Evolutionary conservation across 2,888 invertebrate genomes (phyloP).

Genomic region (Dolichomitus sp.): DNA sequence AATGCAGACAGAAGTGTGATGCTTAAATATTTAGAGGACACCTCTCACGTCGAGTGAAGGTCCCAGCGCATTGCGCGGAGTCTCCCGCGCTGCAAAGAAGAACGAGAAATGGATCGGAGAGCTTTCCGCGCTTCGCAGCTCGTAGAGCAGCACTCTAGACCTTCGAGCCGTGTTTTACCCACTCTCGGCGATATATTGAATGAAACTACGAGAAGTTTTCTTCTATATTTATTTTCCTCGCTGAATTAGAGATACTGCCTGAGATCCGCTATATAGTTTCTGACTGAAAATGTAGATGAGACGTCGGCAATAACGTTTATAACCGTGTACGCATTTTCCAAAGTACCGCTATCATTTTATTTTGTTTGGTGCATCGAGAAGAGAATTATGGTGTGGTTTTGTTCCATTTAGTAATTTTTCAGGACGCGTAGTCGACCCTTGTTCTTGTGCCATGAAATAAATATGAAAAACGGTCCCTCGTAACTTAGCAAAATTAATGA

Average conservation of each 20-base stretch:
- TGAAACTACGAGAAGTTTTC: conserved; percentile 48
- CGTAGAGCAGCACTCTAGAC: conserved; percentile 64
- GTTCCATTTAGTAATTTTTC: conserved; percentile 35
- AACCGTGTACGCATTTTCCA: not conserved
- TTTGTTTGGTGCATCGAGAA: conserved; percentile 13
- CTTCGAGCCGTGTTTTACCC: conserved; percentile 48
- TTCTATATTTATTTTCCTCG: conserved; percentile 55
- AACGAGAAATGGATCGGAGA: conserved; percentile 60
- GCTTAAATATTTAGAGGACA: conserved; percentile 62
- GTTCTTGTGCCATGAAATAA: conserved; percentile 38
- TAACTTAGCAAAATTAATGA: conserved; percentile 28
- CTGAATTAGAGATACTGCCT: conserved; percentile 51
- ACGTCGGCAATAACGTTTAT: not conserved
- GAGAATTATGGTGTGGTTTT: conserved; percentile 19
- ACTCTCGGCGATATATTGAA: conserved; percentile 46
- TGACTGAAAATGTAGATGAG: conserved; percentile 20
- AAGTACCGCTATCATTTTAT: conserved; percentile 25
- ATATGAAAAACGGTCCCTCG: conserved; percentile 23
- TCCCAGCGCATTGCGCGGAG: conserved; percentile 35
- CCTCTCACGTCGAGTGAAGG: conserved; percentile 60
- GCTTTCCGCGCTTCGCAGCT: conserved; percentile 63
- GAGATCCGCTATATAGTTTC: conserved; percentile 1
- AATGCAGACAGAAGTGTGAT: conserved; percentile 58
- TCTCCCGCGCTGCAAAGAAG: conserved; percentile 4
- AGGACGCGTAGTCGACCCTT: conserved; percentile 26